phyloP scores from a whole-genome alignment of 2,113 vertebrate genomes.

The Etheostoma spectabile region DNA sequence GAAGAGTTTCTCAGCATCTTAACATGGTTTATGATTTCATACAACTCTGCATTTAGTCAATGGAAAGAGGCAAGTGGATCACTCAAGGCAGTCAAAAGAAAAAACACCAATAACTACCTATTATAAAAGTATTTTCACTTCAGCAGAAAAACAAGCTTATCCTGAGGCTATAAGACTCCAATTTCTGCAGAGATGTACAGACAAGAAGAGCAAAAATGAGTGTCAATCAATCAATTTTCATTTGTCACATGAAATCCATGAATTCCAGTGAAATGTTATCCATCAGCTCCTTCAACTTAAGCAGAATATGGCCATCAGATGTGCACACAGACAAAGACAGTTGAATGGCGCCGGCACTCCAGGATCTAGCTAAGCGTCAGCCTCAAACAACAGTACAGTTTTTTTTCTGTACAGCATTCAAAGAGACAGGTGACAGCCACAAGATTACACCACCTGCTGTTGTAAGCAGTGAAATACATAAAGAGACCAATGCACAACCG shows the following conservation, averaged over 20 bases:
- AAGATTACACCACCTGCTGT: background rate
- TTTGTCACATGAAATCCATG: no score
- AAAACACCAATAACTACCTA: background rate
- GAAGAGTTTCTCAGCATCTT: background rate
- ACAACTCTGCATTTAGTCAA: background rate
- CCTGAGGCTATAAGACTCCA: background rate
- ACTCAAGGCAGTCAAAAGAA: background rate
- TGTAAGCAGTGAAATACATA: background rate
- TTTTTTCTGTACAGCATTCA: background rate
- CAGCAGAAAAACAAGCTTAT: background rate
- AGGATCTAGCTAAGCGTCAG: no score
- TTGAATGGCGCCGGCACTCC: no score
- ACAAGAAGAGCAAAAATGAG: background rate
- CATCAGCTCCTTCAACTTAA: no score
- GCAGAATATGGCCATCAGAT: no score
- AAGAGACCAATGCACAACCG: background rate
- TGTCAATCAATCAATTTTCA: background rate
- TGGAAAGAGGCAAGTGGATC: background rate
- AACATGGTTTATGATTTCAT: conserved; percentile 12
- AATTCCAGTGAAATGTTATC: no score
- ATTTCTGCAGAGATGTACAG: no score
- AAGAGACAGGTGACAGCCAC: background rate
- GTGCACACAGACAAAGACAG: no score
- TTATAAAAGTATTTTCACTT: background rate
- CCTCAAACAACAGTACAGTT: background rate